phyloP scores from a whole-genome alignment of 2,888 invertebrate species.

The Eilema caniola region DNA sequence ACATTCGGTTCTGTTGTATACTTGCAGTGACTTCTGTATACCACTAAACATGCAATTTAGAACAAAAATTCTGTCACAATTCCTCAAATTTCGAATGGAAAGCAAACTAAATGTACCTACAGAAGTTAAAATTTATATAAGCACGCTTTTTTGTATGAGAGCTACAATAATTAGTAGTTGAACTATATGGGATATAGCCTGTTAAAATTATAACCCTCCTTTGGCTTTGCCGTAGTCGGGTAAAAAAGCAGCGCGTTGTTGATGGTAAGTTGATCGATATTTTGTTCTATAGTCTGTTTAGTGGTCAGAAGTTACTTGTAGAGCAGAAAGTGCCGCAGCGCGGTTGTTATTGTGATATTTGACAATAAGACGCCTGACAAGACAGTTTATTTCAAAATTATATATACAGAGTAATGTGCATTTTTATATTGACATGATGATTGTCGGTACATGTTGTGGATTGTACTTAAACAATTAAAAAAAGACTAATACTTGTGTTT shows the following conservation, averaged over 20 bases:
- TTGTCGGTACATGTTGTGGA: conserved; percentile 48
- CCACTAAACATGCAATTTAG: background rate
- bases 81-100: too few relatives aligned
- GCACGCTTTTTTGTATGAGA: too few relatives aligned
- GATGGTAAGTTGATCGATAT: too few relatives aligned
- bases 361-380: conserved; percentile 78
- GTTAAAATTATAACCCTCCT: too few relatives aligned
- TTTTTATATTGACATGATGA: conserved; percentile 49
- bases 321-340: conserved; percentile 29
- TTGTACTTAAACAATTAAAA: conserved; percentile 77
- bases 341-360: conserved; percentile 73
- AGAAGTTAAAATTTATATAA: too few relatives aligned
- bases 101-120: too few relatives aligned
- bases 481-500: conserved; percentile 72
- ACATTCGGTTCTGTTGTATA: conserved; percentile 31
- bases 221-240: too few relatives aligned
- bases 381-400: conserved; percentile 56
- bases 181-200: too few relatives aligned
- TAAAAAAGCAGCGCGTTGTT: too few relatives aligned
- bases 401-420: conserved; percentile 52
- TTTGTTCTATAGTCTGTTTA: too few relatives aligned
- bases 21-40: background rate
- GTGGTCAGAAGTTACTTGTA: conserved; percentile 14
- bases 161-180: too few relatives aligned
- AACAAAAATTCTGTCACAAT: conserved; percentile 11